phyloP scores from a whole-genome alignment of 2,113 vertebrate genomes.

The Pluvianellus socialis region DNA sequence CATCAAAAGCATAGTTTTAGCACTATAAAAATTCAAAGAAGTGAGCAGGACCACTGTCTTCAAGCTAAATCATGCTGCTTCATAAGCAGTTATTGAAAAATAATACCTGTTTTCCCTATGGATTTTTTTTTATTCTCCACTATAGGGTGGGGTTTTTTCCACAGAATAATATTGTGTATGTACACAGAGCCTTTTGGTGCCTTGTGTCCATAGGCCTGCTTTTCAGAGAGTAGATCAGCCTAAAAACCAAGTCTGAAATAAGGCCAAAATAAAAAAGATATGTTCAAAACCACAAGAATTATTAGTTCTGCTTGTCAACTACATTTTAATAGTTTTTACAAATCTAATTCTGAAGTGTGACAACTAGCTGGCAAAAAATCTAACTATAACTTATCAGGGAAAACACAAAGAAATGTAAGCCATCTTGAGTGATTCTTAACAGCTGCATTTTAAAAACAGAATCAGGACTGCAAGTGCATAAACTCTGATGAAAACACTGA shows the following conservation, averaged over 20 bases:
- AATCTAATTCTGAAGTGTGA: conserved; percentile 37
- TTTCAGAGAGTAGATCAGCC: not conserved
- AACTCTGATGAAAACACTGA: conserved; percentile 40
- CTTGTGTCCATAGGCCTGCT: not conserved
- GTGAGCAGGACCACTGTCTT: not conserved
- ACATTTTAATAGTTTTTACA: conserved; percentile 60
- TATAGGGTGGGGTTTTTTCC: not conserved
- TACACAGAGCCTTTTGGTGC: not conserved
- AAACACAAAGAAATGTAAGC: conserved; percentile 58
- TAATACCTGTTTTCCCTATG: not conserved
- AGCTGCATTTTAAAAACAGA: conserved; percentile 48
- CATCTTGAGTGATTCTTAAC: conserved; percentile 55
- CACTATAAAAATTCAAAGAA: not conserved
- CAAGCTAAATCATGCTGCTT: not conserved
- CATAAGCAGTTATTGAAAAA: not conserved
- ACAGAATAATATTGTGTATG: not conserved
- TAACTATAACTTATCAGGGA: conserved; percentile 48
- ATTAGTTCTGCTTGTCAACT: conserved; percentile 19
- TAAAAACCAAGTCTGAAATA: not conserved
- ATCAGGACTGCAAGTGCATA: conserved; percentile 25
- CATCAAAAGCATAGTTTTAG: not conserved
- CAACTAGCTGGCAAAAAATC: conserved; percentile 41
- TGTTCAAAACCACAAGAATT: conserved; percentile 25
- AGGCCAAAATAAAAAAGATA: not conserved
- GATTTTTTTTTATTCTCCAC: not conserved